phyloP scores from a whole-genome alignment of 2,797 vertebrate species.

The Eospalax fontanierii region DNA sequence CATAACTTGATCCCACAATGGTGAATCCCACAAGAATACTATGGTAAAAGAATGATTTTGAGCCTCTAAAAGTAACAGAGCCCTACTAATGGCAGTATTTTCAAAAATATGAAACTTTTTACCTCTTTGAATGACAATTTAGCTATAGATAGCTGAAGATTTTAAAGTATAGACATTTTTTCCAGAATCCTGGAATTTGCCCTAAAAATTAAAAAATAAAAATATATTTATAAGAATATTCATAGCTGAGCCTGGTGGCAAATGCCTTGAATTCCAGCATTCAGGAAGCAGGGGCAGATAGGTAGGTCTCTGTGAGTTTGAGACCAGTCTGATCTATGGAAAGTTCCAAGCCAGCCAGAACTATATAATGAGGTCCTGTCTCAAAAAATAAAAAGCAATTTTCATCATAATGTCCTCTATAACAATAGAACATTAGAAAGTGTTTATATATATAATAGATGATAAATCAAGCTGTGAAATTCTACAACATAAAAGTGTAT shows the following conservation, averaged over 20 bases:
- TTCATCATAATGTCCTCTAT: background rate
- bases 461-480: background rate
- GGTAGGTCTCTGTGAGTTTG: background rate
- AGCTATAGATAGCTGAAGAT: background rate
- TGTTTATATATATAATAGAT: background rate
- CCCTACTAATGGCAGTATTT: background rate
- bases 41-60: background rate
- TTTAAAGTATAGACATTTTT: background rate
- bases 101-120: background rate
- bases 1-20: background rate
- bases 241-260: background rate
- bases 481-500: background rate
- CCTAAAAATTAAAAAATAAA: background rate
- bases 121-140: background rate
- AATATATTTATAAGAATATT: background rate
- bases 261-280: background rate
- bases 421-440: background rate
- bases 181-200: background rate
- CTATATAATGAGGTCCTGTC: background rate
- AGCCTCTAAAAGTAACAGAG: conserved; percentile 15
- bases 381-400: background rate
- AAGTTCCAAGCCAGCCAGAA: background rate
- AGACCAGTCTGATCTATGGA: background rate
- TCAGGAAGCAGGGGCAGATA: too few relatives aligned
- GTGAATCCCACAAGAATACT: background rate